Evolutionary conservation across 2,113 vertebrate genomes (phyloP).

Genomic region (Aphelocoma coerulescens): DNA sequence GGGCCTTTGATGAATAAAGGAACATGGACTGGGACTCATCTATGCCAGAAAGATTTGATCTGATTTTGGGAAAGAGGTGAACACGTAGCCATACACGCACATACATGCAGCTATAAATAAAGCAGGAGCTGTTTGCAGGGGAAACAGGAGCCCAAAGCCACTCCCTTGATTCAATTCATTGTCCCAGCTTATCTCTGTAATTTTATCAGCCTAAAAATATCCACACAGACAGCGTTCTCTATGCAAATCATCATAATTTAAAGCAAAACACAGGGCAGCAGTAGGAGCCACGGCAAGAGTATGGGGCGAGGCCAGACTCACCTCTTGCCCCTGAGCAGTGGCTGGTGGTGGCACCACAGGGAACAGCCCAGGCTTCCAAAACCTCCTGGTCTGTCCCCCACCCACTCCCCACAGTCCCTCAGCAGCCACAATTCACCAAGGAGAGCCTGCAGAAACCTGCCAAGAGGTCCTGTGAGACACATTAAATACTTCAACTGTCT

Average conservation of each 20-base stretch:
- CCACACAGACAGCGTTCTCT: neutral
- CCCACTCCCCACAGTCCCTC: neutral
- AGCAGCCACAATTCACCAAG: neutral
- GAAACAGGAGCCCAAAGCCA: neutral
- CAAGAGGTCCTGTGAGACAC: neutral
- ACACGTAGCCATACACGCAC: neutral
- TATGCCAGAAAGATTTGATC: constrained; percentile 5
- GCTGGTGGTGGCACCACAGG: neutral
- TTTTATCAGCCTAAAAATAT: constrained; percentile 42
- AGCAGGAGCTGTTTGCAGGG: neutral
- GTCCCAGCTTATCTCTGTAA: neutral
- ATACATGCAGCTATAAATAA: constrained; percentile 27
- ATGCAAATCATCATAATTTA: neutral
- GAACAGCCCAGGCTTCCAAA: neutral
- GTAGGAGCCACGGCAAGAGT: neutral
- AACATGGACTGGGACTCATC: neutral
- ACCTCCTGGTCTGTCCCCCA: neutral
- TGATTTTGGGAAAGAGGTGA: neutral
- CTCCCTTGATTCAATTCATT: constrained; percentile 26
- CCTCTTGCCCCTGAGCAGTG: neutral
- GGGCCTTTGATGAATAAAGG: constrained; percentile 14
- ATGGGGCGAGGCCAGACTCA: accelerated
- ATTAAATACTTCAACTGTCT: neutral
- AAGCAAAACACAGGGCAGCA: neutral
- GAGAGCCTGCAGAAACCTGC: neutral